phyloP scores from a whole-genome alignment of 2,888 invertebrate species.

The Drosophila phalerata region DNA sequence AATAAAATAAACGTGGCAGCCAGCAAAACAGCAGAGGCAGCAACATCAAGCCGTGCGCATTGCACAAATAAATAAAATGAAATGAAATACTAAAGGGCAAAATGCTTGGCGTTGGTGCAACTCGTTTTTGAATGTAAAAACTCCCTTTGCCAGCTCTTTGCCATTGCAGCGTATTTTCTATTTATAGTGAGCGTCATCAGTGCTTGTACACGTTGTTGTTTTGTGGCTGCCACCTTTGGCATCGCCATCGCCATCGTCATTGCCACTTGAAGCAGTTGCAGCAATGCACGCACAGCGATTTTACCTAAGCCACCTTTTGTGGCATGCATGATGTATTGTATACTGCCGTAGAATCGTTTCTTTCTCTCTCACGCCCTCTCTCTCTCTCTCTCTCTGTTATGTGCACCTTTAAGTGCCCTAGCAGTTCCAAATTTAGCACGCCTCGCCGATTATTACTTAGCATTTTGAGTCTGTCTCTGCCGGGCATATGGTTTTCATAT shows the following conservation, averaged over 20 bases:
- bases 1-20: constrained; percentile 76
- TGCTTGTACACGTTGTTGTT: constrained; percentile 16
- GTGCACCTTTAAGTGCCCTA: constrained; percentile 48
- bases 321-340: constrained; percentile 17
- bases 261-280: constrained; percentile 55
- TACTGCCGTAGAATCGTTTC: neutral
- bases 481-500: constrained; percentile 70
- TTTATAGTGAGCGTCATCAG: constrained; percentile 52
- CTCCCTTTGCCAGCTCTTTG: constrained; percentile 34
- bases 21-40: constrained; percentile 13
- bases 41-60: constrained; percentile 15
- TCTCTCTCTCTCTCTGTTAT: constrained; percentile 9
- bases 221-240: constrained; percentile 70
- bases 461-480: constrained; percentile 48
- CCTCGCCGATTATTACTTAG: constrained; percentile 67
- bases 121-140: constrained; percentile 34
- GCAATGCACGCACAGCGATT: constrained; percentile 12
- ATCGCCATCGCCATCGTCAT: constrained; percentile 50
- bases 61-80: constrained; percentile 74
- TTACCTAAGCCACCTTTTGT: constrained; percentile 64
- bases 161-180: constrained; percentile 41
- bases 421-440: constrained; percentile 70
- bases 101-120: constrained; percentile 45
- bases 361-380: neutral
- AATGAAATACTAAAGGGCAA: constrained; percentile 64